Evolutionary conservation across 2,888 invertebrate species (phyloP), one percentile per base, ranked within the genome.

Genomic region (Amiota mariae): DNA sequence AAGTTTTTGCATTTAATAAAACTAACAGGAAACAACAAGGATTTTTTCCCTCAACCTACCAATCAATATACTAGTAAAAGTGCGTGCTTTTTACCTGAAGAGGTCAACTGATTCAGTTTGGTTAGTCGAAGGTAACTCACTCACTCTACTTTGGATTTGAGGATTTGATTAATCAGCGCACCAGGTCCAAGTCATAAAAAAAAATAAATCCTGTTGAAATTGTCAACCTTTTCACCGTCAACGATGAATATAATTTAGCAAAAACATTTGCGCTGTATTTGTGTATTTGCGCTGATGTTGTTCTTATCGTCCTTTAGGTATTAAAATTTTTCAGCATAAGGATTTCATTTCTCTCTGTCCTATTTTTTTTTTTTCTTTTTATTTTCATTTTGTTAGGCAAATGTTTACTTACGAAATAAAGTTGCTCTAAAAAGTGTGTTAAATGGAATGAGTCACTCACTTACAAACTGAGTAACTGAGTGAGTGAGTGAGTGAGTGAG

Each of bases 211-310:
- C 20, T 12, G 10, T 49, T 67, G 67, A 49, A 18, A 67, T 49
- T 67, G 66, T 67, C 49, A 51, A 68, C 24, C 51, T 54, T 68
- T 68, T 51, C 24, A n/a, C 20, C 20, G 51, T 51, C 67, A 68
- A 51, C 67, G n/a, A 8, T 48, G 15, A 20, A 24, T 24, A 24
- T 51, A 13, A 18, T 68, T 68, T 68, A 24, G 10, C 54, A 51
- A 54, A 36, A 36, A 36, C 54, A 51, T 54, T 68, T 51, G n/a
- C n/a, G n/a, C n/a, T n/a, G 15, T 24, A 15, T 3, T 12, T 20
- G 1, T 20, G 18, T 24, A 24, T 24, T 24, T 24, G 24, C 36
- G 2, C 36, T 24, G 24, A 24, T 2, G 6, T 6, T 36, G 36
- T 36, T 36, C 36, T 36, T 6, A 36, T 36, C 36, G 36, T 36